A percentile compares a stretch with the other conserved stretches of the same genome.
These are phyloP conservation scores for Caenorhabditis angaria DNA, from an alignment of 2,888 invertebrate genomes.

Conservation along the genomic window DNA sequence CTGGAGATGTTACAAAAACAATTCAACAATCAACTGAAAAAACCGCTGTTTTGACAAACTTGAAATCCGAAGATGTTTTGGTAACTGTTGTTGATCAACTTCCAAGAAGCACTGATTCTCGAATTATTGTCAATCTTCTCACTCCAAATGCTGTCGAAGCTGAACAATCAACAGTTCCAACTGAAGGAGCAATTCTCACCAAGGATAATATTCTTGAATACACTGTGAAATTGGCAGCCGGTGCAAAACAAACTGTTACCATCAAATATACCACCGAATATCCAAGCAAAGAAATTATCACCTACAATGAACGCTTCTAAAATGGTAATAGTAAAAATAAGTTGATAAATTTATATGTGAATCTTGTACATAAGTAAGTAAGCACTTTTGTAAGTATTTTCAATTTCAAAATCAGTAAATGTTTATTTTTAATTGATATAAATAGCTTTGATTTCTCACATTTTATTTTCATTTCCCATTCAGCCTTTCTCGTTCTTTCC, in stretches of 20 bases:
- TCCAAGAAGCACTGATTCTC: slow-evolving; percentile 58
- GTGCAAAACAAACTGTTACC: slow-evolving; percentile 16
- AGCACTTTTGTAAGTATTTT: not conserved
- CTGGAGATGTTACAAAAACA: slow-evolving; percentile 40
- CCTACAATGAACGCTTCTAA: slow-evolving; percentile 29
- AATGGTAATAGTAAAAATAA: not conserved
- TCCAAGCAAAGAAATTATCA: slow-evolving; percentile 27
- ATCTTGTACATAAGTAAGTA: slow-evolving; percentile 12
- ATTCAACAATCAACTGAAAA: slow-evolving; percentile 50
- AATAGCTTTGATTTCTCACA: not conserved
- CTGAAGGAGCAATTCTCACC: slow-evolving; percentile 30
- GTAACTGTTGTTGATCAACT: slow-evolving; percentile 56
- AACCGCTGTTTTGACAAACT: slow-evolving; percentile 51
- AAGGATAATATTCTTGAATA: slow-evolving; percentile 35
- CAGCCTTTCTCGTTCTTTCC: slow-evolving; percentile 15
- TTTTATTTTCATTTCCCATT: slow-evolving; percentile 3
- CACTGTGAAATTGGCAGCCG: slow-evolving; percentile 29
- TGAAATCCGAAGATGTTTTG: slow-evolving; percentile 40
- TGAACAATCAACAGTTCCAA: slow-evolving; percentile 12
- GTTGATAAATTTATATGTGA: slow-evolving; percentile 5
- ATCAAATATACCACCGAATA: slow-evolving; percentile 34
- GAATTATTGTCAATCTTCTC: slow-evolving; percentile 48
- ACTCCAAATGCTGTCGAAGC: slow-evolving; percentile 25
- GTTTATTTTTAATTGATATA: too few species aligned
- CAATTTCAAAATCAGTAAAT: too few species aligned